phyloP scores from a whole-genome alignment of 2,113 vertebrate genomes.

The Bolborhynchus lineola region DNA sequence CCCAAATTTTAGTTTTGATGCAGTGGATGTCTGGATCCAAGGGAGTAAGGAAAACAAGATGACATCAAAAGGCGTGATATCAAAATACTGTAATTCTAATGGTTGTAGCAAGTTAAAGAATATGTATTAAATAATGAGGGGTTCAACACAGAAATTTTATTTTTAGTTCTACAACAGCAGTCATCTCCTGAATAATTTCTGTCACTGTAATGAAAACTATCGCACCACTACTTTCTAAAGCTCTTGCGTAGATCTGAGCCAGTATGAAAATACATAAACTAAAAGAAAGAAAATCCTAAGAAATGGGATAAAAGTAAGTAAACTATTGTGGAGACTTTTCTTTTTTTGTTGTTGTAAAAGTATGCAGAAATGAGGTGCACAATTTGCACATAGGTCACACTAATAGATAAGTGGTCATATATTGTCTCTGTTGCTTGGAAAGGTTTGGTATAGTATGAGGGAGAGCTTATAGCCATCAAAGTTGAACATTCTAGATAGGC shows the following conservation, averaged over 20 bases:
- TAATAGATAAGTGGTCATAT: neutral
- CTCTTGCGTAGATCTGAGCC: neutral
- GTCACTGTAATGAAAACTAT: neutral
- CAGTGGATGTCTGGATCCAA: neutral
- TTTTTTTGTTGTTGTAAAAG: neutral
- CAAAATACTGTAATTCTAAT: neutral
- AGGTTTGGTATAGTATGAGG: neutral
- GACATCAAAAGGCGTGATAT: neutral
- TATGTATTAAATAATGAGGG: neutral
- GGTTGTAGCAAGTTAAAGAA: neutral
- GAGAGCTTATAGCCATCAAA: neutral
- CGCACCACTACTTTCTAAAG: neutral
- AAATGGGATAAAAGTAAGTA: neutral
- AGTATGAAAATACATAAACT: neutral
- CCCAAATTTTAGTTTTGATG: neutral
- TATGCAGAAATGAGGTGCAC: neutral
- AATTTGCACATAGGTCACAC: neutral
- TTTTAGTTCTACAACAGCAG: neutral
- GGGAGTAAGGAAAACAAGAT: neutral
- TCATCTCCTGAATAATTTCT: neutral
- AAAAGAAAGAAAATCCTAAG: neutral
- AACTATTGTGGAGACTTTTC: neutral
- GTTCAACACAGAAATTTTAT: neutral
- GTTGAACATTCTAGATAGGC: neutral
- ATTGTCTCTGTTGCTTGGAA: neutral